phyloP scores from a whole-genome alignment of 1,140 invertebrate genomes.

The Pseudomyrmex gracilis region DNA sequence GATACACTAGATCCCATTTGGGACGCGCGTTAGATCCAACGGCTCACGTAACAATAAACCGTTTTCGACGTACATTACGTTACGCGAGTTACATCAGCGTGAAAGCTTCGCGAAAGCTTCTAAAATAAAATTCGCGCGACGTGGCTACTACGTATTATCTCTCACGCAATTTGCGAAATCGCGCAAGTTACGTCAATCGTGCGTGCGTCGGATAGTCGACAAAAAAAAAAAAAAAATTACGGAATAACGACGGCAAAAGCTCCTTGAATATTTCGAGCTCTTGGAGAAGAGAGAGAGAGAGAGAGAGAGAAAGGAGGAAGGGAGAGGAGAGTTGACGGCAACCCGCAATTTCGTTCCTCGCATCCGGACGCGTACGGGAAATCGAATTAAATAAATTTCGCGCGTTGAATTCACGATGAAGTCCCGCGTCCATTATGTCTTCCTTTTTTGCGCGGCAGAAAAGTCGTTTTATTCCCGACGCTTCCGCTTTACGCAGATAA shows the following conservation, averaged over 20 bases:
- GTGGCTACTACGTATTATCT: neutral
- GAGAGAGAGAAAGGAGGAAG: neutral
- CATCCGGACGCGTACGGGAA: neutral
- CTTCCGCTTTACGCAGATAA: conserved; percentile 56
- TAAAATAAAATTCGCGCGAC: neutral
- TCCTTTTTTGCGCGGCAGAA: conserved; percentile 37
- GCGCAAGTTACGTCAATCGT: neutral
- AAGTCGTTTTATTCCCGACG: conserved; percentile 42
- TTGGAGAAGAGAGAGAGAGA: too few species aligned
- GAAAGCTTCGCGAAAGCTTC: neutral
- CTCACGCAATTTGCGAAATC: neutral
- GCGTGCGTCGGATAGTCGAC: neutral
- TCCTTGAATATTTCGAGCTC: conserved; percentile 15
- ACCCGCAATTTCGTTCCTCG: conserved; percentile 31
- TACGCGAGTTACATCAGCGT: neutral
- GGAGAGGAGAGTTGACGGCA: too few species aligned
- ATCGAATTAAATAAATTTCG: conserved; percentile 58
- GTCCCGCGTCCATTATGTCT: conserved; percentile 48
- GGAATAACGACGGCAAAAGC: neutral
- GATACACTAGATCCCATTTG: conserved; percentile 45
- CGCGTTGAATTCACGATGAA: conserved; percentile 52
- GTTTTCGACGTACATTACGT: neutral
- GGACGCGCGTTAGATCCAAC: conserved; percentile 16
- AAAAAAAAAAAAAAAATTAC: conserved; percentile 19
- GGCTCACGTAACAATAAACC: conserved; percentile 17